Evolutionary conservation across 2,113 vertebrate genomes (phyloP), one percentile per base, ranked within the genome.

Genomic region (Lathamus discolor): DNA sequence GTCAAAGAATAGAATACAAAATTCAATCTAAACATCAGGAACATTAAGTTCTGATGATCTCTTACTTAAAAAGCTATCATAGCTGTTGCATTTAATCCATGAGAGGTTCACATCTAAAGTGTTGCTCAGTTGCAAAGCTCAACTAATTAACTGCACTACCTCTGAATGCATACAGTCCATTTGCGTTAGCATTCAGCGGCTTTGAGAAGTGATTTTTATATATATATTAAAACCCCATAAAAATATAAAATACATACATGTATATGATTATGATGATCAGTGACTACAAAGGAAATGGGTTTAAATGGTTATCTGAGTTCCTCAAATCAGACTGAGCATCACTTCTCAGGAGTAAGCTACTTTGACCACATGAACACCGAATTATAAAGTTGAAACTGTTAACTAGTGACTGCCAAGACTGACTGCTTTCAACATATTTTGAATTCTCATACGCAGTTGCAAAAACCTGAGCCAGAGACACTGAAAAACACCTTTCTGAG

Each of bases 51-150:
- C 37, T 83, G 73, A 79, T 27, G 28, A 66, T 74, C 48, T 78
- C 41, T 95, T 95, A 95, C 83, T 92, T 46, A 68, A 82, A 78
- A 69, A 48, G 33, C 59, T 76, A 63, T 54, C 67, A 37, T 51
- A 57, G 25, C 33, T 51, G 64, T 62, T 88, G 24, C 31, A 41
- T 35, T 92, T 46, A 23, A 62, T 78, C 70, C 63, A 52, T 43
- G 78, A 91, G 14, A 57, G 24, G 57, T 49, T 76, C 43, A 57
- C 20, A 68, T 51, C 33, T 31, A 10, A 75, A 54, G 11, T 20
- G 10, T 37, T 82, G 35, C 51, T 79, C 66, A 66, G 8, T 17
- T 68, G 39, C 35, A 80, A 70, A 89, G 57, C 13, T 23, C 57
- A 77, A 3, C 43, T 78, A 62, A 54, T 37, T 54, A 93, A 61